Base-by-base conservation (phyloP, 2,113 vertebrate species). In the Oreocharis arfaki region DNA sequence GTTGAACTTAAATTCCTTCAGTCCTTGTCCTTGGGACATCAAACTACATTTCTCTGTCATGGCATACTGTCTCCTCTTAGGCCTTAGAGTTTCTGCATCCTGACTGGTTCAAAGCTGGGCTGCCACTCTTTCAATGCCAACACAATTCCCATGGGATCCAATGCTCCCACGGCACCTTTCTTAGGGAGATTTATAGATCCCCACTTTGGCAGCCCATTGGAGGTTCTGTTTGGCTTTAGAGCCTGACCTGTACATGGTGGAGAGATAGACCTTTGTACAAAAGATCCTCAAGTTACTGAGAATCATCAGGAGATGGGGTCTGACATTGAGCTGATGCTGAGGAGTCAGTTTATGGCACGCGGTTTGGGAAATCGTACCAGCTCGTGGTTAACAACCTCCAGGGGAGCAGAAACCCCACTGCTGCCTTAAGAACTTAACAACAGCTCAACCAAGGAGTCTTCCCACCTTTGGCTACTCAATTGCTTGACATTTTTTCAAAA, bases 331-430 rank as follows among this genome's bases (percentile, higher is more conserved):
- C 16, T 64, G 33, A 13, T 32, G 14, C 27, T 76, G 46, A 76
- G 32, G 13, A 74, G 4, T 26, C 21, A 79, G 4, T 6, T 71
- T 44, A 6, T 16, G 71, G n/a, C 9, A 3, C 1, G 1, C 18
- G 39, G 16, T 63, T 28, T 68, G 9, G 39, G 44, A 71, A 71
- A 71, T 42, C 23, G 17, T 16, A 39, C 4, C 50, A 52, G 46
- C 15, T 50, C 18, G 9, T 30, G 39, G 17, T 32, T 49, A 61
- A 56, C 39, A 80, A 35, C 33, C 47, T 83, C 0, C 0, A 23
- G 11, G 13, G 17, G 17, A 49, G 20, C 28, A 59, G 41, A 52
- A 76, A 64, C 28, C 53, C 37, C 21, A 37, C 19, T 44, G 12
- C 5, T 74, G 35, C 33, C 33, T 63, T 50, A 52, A 70, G 70